Percentiles rank a stretch among this genome's conserved stretches.
phyloP scores from a whole-genome alignment of 2,888 invertebrate genomes.

The Drosophila anomalata region DNA sequence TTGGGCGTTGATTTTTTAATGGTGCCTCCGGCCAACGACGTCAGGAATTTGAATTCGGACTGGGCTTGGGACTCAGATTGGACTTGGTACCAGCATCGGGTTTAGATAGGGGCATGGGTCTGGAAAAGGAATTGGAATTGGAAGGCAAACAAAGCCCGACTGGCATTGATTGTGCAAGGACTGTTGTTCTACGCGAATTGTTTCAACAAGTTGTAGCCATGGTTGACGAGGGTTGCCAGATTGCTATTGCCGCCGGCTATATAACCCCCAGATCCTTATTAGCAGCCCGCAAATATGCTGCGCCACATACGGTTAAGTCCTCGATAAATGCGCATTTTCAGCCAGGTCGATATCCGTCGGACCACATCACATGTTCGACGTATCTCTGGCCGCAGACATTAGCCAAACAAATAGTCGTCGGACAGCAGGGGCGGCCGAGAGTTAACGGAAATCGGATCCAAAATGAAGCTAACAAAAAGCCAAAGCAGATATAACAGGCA shows the following conservation, averaged over 20 bases:
- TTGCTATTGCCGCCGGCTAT: conserved; percentile 19
- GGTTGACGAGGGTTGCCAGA: conserved; percentile 15
- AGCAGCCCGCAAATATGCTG: conserved; percentile 55
- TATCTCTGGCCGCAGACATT: conserved; percentile 29
- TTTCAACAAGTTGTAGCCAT: conserved; percentile 59
- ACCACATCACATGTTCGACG: conserved; percentile 19
- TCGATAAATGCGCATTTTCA: conserved; percentile 41
- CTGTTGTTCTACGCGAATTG: conserved; percentile 46
- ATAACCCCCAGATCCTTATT: conserved; percentile 46
- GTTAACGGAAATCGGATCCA: conserved; percentile 57
- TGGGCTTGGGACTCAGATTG: conserved; percentile 18
- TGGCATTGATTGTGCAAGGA: conserved; percentile 66
- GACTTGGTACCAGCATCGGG: background rate
- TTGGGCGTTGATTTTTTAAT: conserved; percentile 74
- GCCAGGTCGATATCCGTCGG: conserved; percentile 1
- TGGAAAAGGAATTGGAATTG: conserved; percentile 39
- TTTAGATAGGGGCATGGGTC: conserved; percentile 7
- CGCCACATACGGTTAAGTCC: conserved; percentile 42
- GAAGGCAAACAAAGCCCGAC: conserved; percentile 67
- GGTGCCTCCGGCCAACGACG: conserved; percentile 44
- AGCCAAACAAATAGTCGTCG: conserved; percentile 45
- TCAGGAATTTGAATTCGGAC: conserved; percentile 43
- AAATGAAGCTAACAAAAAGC: conserved; percentile 21
- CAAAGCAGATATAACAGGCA: background rate
- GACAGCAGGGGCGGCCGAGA: conserved; percentile 71